Conservation (phyloP, 2,888 invertebrate genomes). For the Peribatodes rhomboidaria region DNA sequence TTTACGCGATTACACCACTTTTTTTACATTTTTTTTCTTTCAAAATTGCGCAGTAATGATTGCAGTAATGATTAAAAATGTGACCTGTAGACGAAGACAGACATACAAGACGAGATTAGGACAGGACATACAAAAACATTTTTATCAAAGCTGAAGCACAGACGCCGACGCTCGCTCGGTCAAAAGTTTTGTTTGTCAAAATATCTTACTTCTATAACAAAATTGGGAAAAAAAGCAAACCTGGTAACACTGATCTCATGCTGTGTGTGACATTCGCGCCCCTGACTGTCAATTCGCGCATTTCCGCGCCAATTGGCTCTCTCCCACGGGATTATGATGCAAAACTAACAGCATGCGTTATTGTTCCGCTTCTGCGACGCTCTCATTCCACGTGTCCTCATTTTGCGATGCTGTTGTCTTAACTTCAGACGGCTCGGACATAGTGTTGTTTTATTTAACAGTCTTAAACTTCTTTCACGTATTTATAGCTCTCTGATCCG, state of each 20-base stretch:
- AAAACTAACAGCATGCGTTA: constrained; percentile 90
- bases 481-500: neutral
- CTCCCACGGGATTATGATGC: constrained; percentile 69
- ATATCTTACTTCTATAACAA: too few relatives aligned
- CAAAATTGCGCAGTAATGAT: too few relatives aligned
- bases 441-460: constrained; percentile 11
- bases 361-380: constrained; percentile 39
- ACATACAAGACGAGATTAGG: too few relatives aligned
- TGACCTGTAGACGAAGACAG: too few relatives aligned
- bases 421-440: constrained; percentile 6
- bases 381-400: constrained; percentile 26
- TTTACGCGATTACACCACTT: too few relatives aligned
- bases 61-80: too few relatives aligned
- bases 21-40: too few relatives aligned
- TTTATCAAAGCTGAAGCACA: too few relatives aligned
- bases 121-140: too few relatives aligned
- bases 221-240: neutral
- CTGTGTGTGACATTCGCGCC: constrained; percentile 60
- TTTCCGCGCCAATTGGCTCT: constrained; percentile 75
- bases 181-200: too few relatives aligned
- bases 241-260: constrained; percentile 36
- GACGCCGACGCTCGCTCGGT: too few relatives aligned
- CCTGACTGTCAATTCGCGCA: constrained; percentile 72
- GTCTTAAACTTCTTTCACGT: neutral
- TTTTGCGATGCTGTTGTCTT: constrained; percentile 20